A percentile compares a stretch with the other conserved stretches of the same genome.
These are phyloP conservation scores for Polyploca ridens DNA, from an alignment of 2,888 invertebrate species.

Conservation along the genomic window DNA sequence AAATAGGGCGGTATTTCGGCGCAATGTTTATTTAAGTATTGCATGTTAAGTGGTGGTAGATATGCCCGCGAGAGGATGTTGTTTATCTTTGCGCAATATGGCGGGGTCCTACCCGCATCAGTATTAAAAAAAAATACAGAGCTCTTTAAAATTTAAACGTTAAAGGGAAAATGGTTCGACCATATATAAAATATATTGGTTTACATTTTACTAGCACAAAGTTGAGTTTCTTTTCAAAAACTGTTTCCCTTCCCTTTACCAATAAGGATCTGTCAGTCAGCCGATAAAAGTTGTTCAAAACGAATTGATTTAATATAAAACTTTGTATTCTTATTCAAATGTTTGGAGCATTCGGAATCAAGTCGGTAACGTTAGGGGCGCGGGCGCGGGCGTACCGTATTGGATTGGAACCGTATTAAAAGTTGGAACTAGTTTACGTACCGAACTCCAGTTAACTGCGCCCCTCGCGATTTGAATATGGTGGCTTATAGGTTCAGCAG, in stretches of 20 bases:
- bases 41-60: constrained; percentile 37
- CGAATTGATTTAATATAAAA: constrained; percentile 6
- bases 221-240: not conserved
- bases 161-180: too few relatives aligned
- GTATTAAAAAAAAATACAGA: too few relatives aligned
- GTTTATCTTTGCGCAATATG: constrained; percentile 13
- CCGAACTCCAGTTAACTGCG: constrained; percentile 12
- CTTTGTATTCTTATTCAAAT: constrained; percentile 7
- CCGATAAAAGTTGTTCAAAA: not conserved
- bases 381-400: constrained; percentile 6
- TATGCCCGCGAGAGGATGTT: constrained; percentile 21
- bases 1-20: constrained; percentile 59
- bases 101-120: not conserved
- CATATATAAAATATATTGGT: too few relatives aligned
- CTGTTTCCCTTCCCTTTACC: not conserved
- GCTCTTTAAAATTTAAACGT: too few relatives aligned
- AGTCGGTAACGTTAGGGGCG: not conserved
- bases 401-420: constrained; percentile 17
- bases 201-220: not conserved
- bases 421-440: constrained; percentile 17
- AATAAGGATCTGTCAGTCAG: constrained; percentile 1
- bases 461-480: constrained; percentile 1
- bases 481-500: not conserved
- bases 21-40: constrained; percentile 51
- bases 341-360: not conserved